Percentiles rank a stretch among this genome's conserved stretches.
Evolutionary conservation across 2,797 vertebrate genomes (phyloP).

Genomic region (Lophotriccus pileatus): DNA sequence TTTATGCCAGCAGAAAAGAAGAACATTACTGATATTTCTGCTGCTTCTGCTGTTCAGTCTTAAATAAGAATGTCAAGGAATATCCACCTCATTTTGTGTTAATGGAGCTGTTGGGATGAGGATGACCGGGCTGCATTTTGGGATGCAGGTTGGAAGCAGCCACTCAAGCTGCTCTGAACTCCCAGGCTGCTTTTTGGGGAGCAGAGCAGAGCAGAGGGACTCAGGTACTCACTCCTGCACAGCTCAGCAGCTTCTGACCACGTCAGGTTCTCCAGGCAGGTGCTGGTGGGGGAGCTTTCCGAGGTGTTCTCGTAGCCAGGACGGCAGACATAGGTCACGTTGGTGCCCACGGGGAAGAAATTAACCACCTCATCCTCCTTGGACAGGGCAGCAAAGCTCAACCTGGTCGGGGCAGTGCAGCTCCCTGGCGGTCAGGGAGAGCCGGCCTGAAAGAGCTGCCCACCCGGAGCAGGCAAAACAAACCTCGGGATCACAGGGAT

Average conservation of each 20-base stretch:
- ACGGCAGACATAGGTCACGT: constrained; percentile 53
- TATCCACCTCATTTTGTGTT: rapidly evolving
- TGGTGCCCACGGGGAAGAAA: neutral
- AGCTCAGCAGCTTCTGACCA: neutral
- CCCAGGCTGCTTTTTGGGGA: rapidly evolving
- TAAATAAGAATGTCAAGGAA: neutral
- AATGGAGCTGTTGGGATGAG: rapidly evolving
- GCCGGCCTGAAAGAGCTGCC: neutral
- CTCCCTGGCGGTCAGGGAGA: constrained; percentile 42
- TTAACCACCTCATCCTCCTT: neutral
- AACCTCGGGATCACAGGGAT: rapidly evolving
- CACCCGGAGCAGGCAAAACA: rapidly evolving
- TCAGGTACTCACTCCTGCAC: constrained; percentile 72
- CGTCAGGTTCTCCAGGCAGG: neutral
- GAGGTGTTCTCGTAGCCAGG: constrained; percentile 19
- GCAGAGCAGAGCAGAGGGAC: neutral
- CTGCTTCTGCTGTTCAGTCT: neutral
- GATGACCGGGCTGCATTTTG: rapidly evolving
- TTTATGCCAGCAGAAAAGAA: neutral
- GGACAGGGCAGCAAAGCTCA: constrained; percentile 34
- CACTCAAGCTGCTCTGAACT: neutral
- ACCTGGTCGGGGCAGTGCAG: neutral
- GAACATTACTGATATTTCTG: neutral
- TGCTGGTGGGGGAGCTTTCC: neutral
- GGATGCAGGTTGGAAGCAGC: neutral